Conservation (phyloP, 2,113 vertebrate species). For the Paradoxurus hermaphroditus region DNA sequence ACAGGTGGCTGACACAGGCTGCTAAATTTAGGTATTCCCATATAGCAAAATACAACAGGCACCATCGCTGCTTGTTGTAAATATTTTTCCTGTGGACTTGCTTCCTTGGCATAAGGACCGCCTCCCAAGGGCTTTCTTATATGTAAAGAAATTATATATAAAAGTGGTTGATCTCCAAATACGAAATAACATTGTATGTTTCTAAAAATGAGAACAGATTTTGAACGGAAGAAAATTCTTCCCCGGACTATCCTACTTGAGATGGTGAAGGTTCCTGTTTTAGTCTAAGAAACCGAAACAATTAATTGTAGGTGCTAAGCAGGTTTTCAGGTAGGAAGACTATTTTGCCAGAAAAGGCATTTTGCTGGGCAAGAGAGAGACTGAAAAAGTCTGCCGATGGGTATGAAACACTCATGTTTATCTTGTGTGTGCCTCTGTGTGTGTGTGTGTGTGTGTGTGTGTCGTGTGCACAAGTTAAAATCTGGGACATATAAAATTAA, state of each 20-base stretch:
- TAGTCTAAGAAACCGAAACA: slow-evolving; percentile 22
- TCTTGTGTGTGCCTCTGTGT: slow-evolving; percentile 39
- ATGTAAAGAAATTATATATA: not conserved
- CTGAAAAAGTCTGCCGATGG: not conserved
- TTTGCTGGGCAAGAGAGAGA: not conserved
- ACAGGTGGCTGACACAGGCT: not conserved
- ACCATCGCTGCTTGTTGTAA: slow-evolving; percentile 17
- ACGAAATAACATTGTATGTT: slow-evolving; percentile 25
- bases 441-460: accelerated
- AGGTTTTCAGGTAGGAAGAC: not conserved
- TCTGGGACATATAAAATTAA: slow-evolving; percentile 72
- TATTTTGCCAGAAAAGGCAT: not conserved
- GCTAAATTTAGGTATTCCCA: slow-evolving; percentile 47
- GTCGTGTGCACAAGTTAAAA: slow-evolving; percentile 50
- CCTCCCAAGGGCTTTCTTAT: slow-evolving; percentile 1
- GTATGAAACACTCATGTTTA: slow-evolving; percentile 51
- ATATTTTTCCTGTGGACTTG: not conserved
- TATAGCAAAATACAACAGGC: not conserved
- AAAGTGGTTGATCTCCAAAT: slow-evolving; percentile 50
- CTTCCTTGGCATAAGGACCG: slow-evolving; percentile 58
- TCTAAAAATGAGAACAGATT: slow-evolving; percentile 58
- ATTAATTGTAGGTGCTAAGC: not conserved
- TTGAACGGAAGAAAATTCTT: slow-evolving; percentile 36
- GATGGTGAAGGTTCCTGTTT: not conserved
- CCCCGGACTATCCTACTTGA: not conserved